A percentile compares a stretch with the other conserved stretches of the same genome.
Conservation (phyloP, 23 tunicate genomes). For the Ascidia mentula region DNA sequence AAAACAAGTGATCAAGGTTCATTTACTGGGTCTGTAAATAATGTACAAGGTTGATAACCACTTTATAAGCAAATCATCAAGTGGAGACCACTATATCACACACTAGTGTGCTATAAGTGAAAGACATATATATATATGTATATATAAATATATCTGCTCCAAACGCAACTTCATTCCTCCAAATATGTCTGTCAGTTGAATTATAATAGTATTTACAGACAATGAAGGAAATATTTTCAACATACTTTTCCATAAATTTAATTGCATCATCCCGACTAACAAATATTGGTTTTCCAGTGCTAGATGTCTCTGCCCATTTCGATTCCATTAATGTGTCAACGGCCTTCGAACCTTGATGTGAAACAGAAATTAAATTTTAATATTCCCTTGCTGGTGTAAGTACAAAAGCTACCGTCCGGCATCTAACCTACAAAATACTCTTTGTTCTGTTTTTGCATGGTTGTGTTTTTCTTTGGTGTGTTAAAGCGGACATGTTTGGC, state of each 20-base stretch:
- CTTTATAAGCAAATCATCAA: too few relatives aligned
- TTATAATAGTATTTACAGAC: too few relatives aligned
- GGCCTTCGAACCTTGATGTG: slow-evolving; percentile 78
- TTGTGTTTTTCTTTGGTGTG: slow-evolving; percentile 71
- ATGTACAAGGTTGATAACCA: too few relatives aligned
- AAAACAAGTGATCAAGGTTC: too few relatives aligned
- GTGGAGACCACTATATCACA: too few relatives aligned
- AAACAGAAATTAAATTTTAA: neutral
- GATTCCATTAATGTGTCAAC: slow-evolving; percentile 88
- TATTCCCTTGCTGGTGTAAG: neutral
- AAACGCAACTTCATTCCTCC: too few relatives aligned
- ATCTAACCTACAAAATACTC: slow-evolving; percentile 89
- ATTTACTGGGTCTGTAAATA: too few relatives aligned
- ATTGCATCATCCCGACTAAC: slow-evolving; percentile 54
- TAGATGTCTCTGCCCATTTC: slow-evolving; percentile 49
- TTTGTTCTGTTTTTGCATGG: slow-evolving; percentile 57
- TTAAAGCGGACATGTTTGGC: slow-evolving; percentile 81
- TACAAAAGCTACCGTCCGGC: neutral
- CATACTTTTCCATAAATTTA: slow-evolving; percentile 53
- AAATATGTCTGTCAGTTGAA: too few relatives aligned
- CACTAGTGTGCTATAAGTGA: too few relatives aligned
- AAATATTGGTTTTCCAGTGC: slow-evolving; percentile 40
- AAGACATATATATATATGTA: too few relatives aligned
- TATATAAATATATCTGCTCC: too few relatives aligned
- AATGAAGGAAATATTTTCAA: neutral